Evolutionary conservation across 2,888 invertebrate genomes (phyloP).

Genomic region (Muschampia plurimacula): DNA sequence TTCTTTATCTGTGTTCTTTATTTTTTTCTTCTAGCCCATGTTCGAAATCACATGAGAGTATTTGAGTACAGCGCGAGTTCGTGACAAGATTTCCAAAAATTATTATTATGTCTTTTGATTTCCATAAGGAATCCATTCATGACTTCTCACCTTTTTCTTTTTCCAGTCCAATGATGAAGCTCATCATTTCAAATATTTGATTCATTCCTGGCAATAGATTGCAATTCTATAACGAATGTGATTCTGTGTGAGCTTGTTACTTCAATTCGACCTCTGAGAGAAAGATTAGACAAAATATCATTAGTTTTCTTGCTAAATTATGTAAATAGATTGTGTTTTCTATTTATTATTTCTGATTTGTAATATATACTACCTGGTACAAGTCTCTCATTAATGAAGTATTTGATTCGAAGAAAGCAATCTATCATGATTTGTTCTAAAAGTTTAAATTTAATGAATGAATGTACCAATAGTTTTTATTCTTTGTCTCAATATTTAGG

Average conservation of each 20-base stretch:
- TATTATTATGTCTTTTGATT: background rate
- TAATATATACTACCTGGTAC: too few species aligned
- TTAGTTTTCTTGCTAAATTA: too few species aligned
- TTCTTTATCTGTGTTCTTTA: too few species aligned
- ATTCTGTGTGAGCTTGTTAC: background rate
- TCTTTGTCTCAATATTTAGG: conserved; percentile 28
- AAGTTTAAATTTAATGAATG: background rate
- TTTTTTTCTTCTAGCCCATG: conserved; percentile 4
- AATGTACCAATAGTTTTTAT: background rate
- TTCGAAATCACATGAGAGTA: conserved; percentile 19
- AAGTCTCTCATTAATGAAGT: too few species aligned
- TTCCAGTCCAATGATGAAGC: background rate
- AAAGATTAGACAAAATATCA: too few species aligned
- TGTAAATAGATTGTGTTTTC: too few species aligned
- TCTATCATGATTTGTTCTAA: background rate
- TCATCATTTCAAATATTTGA: background rate
- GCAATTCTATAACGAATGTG: background rate
- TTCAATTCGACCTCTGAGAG: background rate
- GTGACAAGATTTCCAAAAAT: conserved; percentile 10
- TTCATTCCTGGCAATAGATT: background rate
- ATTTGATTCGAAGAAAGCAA: background rate
- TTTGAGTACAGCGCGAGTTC: conserved; percentile 17
- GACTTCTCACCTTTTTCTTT: background rate
- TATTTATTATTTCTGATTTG: too few species aligned
- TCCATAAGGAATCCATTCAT: background rate